Evolutionary conservation across 2,113 vertebrate genomes (phyloP), one percentile per base, ranked within the genome.

Genomic region (Sinocyclocheilus anshuiensis): DNA sequence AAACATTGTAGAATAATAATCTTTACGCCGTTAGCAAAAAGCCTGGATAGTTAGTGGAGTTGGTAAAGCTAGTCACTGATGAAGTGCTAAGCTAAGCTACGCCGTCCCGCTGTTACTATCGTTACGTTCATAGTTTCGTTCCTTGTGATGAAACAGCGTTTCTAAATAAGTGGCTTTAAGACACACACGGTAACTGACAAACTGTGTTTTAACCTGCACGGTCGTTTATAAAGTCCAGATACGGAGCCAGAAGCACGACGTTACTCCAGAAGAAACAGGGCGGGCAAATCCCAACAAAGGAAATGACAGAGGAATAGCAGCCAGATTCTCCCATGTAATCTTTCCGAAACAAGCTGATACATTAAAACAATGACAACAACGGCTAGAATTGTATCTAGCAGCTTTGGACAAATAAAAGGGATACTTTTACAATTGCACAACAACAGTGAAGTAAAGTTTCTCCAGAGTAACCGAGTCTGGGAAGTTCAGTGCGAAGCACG

Each of bases 231-330:
- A 82, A 77, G 57, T 22, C 33, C 4, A 9, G 39, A 82, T 50
- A 33, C 69, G 24, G 9, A 48, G 39, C 33, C 71, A 6, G 61
- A 69, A 39, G 69, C 69, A 42, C 72, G 78, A 78, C 77, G 74
- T 77, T 69, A 61, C 50, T 83, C 63, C 78, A 36, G 22, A 81
- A 29, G 77, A 42, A 77, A 77, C 71, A 77, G 85, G 87, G 89
- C 86, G 89, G 88, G 89, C 77, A 85, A 61, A 86, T 79, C 86
- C 85, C 89, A 90, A 90, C 89, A 90, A 90, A 90, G 89, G 89
- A 90, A 90, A 88, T 82, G 84, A 84, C 84, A 89, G 87, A 81
- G 81, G 77, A 9, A 81, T 39, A 69, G 77, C 77, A 24, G 39
- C 84, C 77, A 53, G 86, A 48, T 87, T 87, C 59, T 74, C 50